phyloP scores from a whole-genome alignment of 2,888 invertebrate species.

The Mesorhabditis spiculigera region DNA sequence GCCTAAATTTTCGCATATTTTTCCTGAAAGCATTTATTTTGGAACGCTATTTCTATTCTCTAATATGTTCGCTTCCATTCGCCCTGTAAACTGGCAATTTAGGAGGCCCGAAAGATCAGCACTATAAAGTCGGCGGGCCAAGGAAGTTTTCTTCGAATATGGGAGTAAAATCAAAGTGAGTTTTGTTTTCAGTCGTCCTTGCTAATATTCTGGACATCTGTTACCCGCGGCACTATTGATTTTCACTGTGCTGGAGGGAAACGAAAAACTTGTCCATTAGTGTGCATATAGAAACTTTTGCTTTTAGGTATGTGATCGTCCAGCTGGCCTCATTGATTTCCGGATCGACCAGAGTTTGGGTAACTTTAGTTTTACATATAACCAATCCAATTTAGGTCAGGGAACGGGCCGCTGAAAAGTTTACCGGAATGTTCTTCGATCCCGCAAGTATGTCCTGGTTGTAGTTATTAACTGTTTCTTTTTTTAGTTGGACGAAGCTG shows the following conservation, averaged over 20 bases:
- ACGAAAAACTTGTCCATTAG: too few relatives aligned
- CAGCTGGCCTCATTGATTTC: constrained; percentile 51
- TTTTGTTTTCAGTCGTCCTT: constrained; percentile 6
- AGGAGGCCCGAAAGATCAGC: not conserved
- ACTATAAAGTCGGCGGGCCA: not conserved
- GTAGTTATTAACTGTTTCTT: constrained; percentile 8
- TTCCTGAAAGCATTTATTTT: too few relatives aligned
- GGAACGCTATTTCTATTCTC: too few relatives aligned
- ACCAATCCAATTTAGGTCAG: constrained; percentile 24
- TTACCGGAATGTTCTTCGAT: constrained; percentile 51
- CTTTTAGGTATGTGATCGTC: constrained; percentile 53
- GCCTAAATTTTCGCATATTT: too few relatives aligned
- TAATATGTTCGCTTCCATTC: too few relatives aligned
- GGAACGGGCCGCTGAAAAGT: constrained; percentile 51
- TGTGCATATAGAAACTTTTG: not conserved
- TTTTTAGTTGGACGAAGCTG: constrained; percentile 71
- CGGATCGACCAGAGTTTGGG: constrained; percentile 49
- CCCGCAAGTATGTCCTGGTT: constrained; percentile 43
- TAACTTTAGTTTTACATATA: not conserved
- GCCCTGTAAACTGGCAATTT: too few relatives aligned
- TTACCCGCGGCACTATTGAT: too few relatives aligned
- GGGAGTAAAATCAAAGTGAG: constrained; percentile 57
- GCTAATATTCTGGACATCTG: not conserved
- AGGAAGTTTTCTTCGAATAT: constrained; percentile 17
- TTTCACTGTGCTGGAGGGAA: too few relatives aligned